Percentiles rank a stretch among this genome's conserved stretches.
Conservation (phyloP, 2,113 vertebrate species). For the Perccottus glenii region DNA sequence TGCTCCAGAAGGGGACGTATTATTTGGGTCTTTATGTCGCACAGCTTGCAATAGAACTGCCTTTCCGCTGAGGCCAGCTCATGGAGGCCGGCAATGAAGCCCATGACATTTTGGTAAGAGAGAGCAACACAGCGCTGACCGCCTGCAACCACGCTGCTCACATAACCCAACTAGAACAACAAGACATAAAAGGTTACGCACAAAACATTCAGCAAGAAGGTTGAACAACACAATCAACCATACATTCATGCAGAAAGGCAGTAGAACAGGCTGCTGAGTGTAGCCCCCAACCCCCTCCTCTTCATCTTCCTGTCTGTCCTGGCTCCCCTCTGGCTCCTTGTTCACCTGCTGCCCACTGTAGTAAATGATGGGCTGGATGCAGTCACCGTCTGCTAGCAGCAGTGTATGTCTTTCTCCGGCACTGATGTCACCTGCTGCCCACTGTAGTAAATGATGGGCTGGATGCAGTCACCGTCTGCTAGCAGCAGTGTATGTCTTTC, state of each 20-base stretch:
- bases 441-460: constrained; percentile 93
- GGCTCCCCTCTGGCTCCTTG: constrained; percentile 30
- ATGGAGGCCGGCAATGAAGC: constrained; percentile 92
- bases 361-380: constrained; percentile 92
- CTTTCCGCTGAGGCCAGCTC: constrained; percentile 93
- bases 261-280: constrained; percentile 83
- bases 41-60: constrained; percentile 90
- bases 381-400: constrained; percentile 89
- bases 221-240: constrained; percentile 32
- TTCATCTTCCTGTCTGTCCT: constrained; percentile 51
- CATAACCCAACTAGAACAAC: constrained; percentile 86
- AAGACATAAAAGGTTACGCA: constrained; percentile 6
- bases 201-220: neutral
- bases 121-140: constrained; percentile 84
- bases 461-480: constrained; percentile 90
- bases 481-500: constrained; percentile 89
- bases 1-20: constrained; percentile 91
- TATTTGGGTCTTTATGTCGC: constrained; percentile 87
- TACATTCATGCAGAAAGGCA: constrained; percentile 90
- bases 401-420: constrained; percentile 90
- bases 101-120: constrained; percentile 91
- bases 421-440: constrained; percentile 84
- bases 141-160: constrained; percentile 89
- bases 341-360: constrained; percentile 88
- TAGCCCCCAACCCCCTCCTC: constrained; percentile 65